Evolutionary conservation across 30 jellyfish, hydroid and myxozoan species (phyloP).

Genomic region (Cassiopea xamachana): DNA sequence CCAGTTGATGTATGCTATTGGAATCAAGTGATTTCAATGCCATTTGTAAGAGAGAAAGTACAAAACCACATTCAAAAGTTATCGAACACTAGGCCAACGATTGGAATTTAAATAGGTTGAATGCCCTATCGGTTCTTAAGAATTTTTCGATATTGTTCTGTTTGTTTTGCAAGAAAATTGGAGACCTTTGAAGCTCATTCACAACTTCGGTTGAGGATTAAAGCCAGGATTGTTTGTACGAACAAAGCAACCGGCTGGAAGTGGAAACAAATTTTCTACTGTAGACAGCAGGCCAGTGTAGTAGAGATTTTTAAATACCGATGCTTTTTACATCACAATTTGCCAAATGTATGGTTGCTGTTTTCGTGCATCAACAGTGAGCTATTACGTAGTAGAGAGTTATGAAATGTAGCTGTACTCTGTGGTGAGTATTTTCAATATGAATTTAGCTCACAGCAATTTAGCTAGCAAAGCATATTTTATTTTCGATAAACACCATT

Average conservation of each 20-base stretch:
- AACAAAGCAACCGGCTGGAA: constrained; percentile 45
- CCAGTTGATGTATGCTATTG: background rate
- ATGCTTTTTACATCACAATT: background rate
- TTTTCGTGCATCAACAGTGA: background rate
- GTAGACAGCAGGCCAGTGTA: constrained; percentile 37
- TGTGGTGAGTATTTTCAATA: background rate
- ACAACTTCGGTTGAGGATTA: background rate
- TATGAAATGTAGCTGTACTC: background rate
- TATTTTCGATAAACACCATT: background rate
- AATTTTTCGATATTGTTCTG: constrained; percentile 18
- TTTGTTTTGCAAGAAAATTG: constrained; percentile 9
- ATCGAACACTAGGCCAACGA: background rate
- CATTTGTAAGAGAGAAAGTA: background rate
- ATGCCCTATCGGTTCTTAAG: constrained; percentile 26
- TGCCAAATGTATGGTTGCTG: background rate
- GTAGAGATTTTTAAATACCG: constrained; percentile 1
- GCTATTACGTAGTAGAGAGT: background rate
- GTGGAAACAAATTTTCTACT: constrained; percentile 33
- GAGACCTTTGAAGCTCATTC: constrained; percentile 7
- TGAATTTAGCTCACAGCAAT: background rate
- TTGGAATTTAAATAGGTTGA: background rate
- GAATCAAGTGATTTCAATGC: background rate
- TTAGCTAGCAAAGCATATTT: background rate
- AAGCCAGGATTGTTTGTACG: constrained; percentile 3
- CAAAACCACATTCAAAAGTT: background rate